phyloP scores from a whole-genome alignment of 53 echinoderm and acorn worm genomes.

The Stichopus horrens region DNA sequence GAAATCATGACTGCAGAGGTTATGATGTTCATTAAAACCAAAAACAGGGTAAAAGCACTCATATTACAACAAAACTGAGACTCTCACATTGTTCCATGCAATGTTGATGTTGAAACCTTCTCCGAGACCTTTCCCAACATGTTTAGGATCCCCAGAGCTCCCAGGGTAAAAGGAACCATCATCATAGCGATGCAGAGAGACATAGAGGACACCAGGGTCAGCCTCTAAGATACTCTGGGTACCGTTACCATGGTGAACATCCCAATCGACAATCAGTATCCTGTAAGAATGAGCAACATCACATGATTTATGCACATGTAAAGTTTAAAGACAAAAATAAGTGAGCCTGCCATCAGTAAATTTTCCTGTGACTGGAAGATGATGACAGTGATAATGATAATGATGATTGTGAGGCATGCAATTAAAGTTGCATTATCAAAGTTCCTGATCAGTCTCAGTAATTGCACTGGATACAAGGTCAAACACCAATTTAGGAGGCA shows the following conservation, averaged over 20 bases:
- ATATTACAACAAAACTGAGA: neutral
- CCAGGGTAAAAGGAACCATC: slow-evolving; percentile 78
- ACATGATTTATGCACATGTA: too few relatives aligned
- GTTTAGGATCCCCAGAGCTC: slow-evolving; percentile 56
- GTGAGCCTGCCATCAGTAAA: too few relatives aligned
- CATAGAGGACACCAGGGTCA: slow-evolving; percentile 79
- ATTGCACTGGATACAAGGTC: too few relatives aligned
- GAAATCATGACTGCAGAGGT: neutral
- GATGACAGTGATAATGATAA: too few relatives aligned
- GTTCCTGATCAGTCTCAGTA: too few relatives aligned
- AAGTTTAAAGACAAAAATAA: too few relatives aligned
- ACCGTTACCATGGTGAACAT: slow-evolving; percentile 99
- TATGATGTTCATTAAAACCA: neutral
- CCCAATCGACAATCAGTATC: slow-evolving; percentile 92
- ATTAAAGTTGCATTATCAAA: too few relatives aligned
- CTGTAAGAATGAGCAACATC: slow-evolving; percentile 32
- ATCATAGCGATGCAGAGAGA: slow-evolving; percentile 96
- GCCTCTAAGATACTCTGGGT: slow-evolving; percentile 79
- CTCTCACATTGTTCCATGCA: slow-evolving; percentile 88
- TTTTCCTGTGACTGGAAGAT: too few relatives aligned
- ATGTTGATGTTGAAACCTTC: slow-evolving; percentile 91
- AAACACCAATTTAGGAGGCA: too few relatives aligned
- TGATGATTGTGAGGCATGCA: too few relatives aligned
- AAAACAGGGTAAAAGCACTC: neutral
- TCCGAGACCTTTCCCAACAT: slow-evolving; percentile 68